Base-by-base conservation (phyloP, 2,888 invertebrate species). In the Phyllotreta striolata region DNA sequence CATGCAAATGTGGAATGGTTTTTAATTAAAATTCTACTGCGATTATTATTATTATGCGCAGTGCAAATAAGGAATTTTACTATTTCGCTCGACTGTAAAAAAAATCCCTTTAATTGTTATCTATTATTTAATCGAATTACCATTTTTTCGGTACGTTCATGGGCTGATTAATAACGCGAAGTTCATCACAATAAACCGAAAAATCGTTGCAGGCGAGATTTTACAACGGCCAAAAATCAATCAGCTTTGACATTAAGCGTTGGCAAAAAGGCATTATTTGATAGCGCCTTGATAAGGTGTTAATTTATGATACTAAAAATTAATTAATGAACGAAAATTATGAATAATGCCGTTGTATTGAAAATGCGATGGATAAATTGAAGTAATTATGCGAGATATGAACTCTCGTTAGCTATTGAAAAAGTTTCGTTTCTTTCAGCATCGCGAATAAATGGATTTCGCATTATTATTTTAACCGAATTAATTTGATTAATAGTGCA, bases 1-100 rank as follows among this genome's bases (percentile, higher is more conserved):
- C 65, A 65, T 65, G 65, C 65, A 65, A 65, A 65, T 65, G 58
- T 46, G 55, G 43, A 24, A 24, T 24, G 59, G 51, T 59, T 59
- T 59, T 59, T 43, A 51, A 51, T 59, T 51, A 59, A 59, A 59
- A 59, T 59, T 59, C 35, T 43, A 59, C 51, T 51, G 41, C 51
- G 51, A 51, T 59, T 43, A 59, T 59, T 59, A 51, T 51, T 52
- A 38, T n/a, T 52, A 39, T n/a, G 9, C 24, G 34, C 37, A 44
- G 5, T 43, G 37, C 43, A 37, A 51, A 51, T 51, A 35, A 35
- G 37, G 47, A 47, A 47, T 47, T 51, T 37, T 24, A 4, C 4
- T 24, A 1, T 24, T 24, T 24, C 24, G 24, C 24, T 24, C 4
- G 24, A 4, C 24, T 24, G 24, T 24, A 3, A 4, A 24, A 24